Conservation (phyloP, 1,140 invertebrate genomes). For the Dendroctonus valens region DNA sequence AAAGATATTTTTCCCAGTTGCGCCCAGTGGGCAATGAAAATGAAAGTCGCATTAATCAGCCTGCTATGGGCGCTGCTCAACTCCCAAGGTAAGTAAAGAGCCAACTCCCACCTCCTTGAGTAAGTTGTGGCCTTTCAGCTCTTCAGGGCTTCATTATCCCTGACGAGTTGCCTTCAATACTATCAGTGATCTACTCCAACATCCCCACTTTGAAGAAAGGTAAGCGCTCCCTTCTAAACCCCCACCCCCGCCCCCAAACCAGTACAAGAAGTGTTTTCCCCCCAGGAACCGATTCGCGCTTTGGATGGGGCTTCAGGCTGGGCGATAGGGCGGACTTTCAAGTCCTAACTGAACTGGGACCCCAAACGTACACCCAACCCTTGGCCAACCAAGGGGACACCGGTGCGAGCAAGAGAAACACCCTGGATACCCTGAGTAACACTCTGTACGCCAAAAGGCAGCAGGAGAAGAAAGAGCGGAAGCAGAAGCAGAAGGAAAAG, state of each 20-base stretch:
- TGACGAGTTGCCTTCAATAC: conserved; percentile 70
- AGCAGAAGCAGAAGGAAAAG: conserved; percentile 13
- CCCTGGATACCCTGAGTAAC: conserved; percentile 40
- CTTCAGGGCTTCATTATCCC: conserved; percentile 61
- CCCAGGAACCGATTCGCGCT: conserved; percentile 74
- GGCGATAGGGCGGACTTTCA: conserved; percentile 80
- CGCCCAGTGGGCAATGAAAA: no score
- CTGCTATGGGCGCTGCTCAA: no score
- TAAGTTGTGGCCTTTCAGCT: no score
- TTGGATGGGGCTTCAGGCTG: conserved; percentile 75
- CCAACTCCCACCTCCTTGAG: no score
- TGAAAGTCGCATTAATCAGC: no score
- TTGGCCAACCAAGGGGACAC: conserved; percentile 52
- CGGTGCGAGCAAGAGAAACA: conserved; percentile 40
- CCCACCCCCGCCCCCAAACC: not conserved
- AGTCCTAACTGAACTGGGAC: conserved; percentile 72
- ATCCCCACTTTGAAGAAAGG: conserved; percentile 83
- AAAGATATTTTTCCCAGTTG: no score
- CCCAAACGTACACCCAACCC: conserved; percentile 67
- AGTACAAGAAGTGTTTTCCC: not conserved
- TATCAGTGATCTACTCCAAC: conserved; percentile 76
- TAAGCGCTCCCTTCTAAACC: conserved; percentile 46
- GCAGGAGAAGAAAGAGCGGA: conserved; percentile 38
- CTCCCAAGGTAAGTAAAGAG: no score
- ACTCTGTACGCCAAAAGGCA: conserved; percentile 45